phyloP scores from a whole-genome alignment of 2,113 vertebrate species.

The Rhizomys pruinosus region DNA sequence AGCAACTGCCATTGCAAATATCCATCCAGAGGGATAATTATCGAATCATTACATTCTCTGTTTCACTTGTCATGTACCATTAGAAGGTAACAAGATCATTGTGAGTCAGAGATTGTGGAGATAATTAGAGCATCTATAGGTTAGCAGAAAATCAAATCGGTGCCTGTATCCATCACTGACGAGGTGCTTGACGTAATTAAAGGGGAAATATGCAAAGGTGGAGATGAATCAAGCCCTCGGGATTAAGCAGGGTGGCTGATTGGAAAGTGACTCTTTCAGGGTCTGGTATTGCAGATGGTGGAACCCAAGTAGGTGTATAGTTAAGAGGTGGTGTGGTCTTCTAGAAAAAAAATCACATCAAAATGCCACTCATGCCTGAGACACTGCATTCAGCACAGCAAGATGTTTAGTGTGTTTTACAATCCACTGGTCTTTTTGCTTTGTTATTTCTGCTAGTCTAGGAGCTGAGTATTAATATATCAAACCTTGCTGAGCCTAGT shows the following conservation, averaged over 20 bases:
- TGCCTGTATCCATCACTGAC: slow-evolving; percentile 45
- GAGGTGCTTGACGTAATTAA: not conserved
- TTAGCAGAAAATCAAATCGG: slow-evolving; percentile 71
- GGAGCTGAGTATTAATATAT: not conserved
- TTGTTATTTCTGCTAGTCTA: not conserved
- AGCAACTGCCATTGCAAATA: slow-evolving; percentile 8
- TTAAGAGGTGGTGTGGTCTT: not conserved
- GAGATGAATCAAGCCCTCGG: not conserved
- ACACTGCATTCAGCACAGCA: not conserved
- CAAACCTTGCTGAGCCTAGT: not conserved
- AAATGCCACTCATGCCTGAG: rapidly evolving
- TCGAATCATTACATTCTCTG: slow-evolving; percentile 61
- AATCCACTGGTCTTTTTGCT: not conserved
- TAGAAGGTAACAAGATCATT: slow-evolving; percentile 76
- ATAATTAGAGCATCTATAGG: slow-evolving; percentile 77
- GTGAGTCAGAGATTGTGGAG: slow-evolving; percentile 69
- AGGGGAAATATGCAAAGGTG: slow-evolving; percentile 47
- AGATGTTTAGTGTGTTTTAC: not conserved
- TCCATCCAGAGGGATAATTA: slow-evolving; percentile 68
- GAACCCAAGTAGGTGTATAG: not conserved
- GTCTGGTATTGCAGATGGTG: slow-evolving; percentile 25
- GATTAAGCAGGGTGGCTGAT: slow-evolving; percentile 41
- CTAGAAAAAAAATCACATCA: not conserved
- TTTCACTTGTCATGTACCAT: slow-evolving; percentile 65
- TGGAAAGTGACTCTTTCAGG: slow-evolving; percentile 4